These are phyloP conservation scores for Gobionotothen gibberifrons DNA, from an alignment of 2,797 vertebrate genomes.

Conservation along the genomic window DNA sequence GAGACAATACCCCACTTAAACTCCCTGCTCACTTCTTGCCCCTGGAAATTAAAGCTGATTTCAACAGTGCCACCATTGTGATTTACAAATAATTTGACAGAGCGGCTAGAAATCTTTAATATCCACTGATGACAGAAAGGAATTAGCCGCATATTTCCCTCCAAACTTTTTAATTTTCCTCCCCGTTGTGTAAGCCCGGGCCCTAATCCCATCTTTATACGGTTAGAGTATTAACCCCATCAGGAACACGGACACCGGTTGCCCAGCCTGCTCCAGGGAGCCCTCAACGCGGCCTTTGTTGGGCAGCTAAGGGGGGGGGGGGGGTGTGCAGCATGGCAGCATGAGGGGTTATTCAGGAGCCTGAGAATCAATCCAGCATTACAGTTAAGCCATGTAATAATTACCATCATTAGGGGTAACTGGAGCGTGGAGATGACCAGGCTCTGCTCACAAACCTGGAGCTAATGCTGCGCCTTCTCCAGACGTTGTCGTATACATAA, in stretches of 20 bases:
- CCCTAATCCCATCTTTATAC: slow-evolving; percentile 90
- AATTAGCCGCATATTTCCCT: slow-evolving; percentile 93
- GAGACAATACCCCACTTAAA: slow-evolving; percentile 78
- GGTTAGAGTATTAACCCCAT: slow-evolving; percentile 78
- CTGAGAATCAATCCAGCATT: slow-evolving; percentile 90
- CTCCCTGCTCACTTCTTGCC: slow-evolving; percentile 78
- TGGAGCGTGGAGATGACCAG: slow-evolving; percentile 82
- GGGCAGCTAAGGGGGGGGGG: slow-evolving; percentile 36
- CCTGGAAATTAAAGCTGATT: slow-evolving; percentile 86
- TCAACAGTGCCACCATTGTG: slow-evolving; percentile 93
- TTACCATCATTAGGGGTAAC: slow-evolving; percentile 94
- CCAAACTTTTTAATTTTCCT: slow-evolving; percentile 86
- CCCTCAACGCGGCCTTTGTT: slow-evolving; percentile 83
- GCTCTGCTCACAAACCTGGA: slow-evolving; percentile 82
- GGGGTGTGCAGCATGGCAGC: slow-evolving; percentile 78
- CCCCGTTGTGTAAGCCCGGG: slow-evolving; percentile 83
- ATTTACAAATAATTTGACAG: slow-evolving; percentile 83
- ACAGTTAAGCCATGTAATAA: slow-evolving; percentile 94
- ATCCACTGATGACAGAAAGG: slow-evolving; percentile 98
- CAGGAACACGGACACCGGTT: slow-evolving; percentile 72
- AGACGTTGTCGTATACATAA: slow-evolving; percentile 89
- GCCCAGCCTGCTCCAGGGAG: slow-evolving; percentile 56
- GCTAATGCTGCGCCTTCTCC: slow-evolving; percentile 81
- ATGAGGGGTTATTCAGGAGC: slow-evolving; percentile 80
- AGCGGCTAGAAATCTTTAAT: slow-evolving; percentile 93